These are phyloP conservation scores for Apostichopus leukothele DNA, from an alignment of 53 echinoderm and acorn worm species.

Conservation along the genomic window DNA sequence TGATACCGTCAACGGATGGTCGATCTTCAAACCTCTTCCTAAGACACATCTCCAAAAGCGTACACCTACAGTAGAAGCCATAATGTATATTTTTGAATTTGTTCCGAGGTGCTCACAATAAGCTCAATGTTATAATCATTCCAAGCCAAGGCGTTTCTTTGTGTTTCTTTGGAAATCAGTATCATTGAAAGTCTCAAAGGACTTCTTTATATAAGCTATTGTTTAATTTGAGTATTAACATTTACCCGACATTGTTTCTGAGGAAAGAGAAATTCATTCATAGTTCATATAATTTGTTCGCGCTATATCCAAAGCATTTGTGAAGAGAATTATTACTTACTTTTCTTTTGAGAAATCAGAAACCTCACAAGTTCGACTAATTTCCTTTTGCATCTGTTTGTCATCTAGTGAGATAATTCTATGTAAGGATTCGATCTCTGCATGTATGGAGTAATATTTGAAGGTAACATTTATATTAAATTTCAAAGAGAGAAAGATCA, in stretches of 20 bases:
- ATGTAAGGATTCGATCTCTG: not conserved
- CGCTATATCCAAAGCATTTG: too few relatives aligned
- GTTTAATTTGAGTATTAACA: too few relatives aligned
- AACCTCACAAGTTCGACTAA: not conserved
- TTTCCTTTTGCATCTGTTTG: not conserved
- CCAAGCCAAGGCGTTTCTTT: not conserved
- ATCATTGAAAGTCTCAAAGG: not conserved
- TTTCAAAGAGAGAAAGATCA: too few relatives aligned
- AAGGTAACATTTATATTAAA: too few relatives aligned
- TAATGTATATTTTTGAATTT: not conserved
- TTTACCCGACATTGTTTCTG: too few relatives aligned
- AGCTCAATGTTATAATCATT: not conserved
- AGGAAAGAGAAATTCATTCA: too few relatives aligned
- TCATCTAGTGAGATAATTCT: not conserved
- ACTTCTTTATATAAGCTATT: too few relatives aligned
- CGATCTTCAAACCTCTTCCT: not conserved
- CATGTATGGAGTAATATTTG: not conserved
- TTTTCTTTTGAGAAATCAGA: too few relatives aligned
- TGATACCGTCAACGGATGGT: not conserved
- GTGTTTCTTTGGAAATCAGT: not conserved
- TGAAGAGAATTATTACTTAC: too few relatives aligned
- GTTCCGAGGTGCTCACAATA: not conserved
- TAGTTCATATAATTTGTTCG: too few relatives aligned
- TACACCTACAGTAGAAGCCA: not conserved
- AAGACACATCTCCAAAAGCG: not conserved